Evolutionary conservation across 2,113 vertebrate species (phyloP).

Genomic region (Microtus montanus): DNA sequence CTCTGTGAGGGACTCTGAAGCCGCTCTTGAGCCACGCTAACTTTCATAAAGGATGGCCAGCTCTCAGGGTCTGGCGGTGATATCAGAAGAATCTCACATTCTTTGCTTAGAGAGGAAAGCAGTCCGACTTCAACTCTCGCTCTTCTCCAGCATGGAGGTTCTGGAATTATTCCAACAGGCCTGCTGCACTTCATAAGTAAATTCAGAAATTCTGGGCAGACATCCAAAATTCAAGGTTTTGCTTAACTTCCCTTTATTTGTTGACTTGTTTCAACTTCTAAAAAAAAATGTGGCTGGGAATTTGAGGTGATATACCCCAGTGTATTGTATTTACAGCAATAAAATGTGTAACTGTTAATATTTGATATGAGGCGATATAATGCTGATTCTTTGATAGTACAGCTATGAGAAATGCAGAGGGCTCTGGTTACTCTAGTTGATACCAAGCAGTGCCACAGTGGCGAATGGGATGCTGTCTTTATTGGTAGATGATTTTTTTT

Average conservation of each 20-base stretch:
- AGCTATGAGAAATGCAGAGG: conserved; percentile 6
- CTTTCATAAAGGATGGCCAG: conserved; percentile 27
- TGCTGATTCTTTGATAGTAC: conserved; percentile 41
- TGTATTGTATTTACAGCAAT: conserved; percentile 54
- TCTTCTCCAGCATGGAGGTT: conserved; percentile 81
- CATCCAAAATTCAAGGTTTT: conserved; percentile 89
- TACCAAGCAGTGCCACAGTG: conserved; percentile 15
- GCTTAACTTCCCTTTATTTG: conserved; percentile 88
- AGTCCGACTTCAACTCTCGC: conserved; percentile 78
- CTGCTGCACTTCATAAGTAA: conserved; percentile 93
- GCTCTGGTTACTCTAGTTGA: not conserved
- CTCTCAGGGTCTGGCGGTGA: conserved; percentile 68
- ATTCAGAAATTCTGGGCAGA: conserved; percentile 90
- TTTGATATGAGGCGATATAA: conserved; percentile 50
- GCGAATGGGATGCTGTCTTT: not conserved
- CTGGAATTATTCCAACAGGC: conserved; percentile 89
- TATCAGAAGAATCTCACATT: conserved; percentile 74
- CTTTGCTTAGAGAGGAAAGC: conserved; percentile 79
- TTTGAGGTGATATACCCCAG: conserved; percentile 80
- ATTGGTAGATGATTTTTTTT: not conserved
- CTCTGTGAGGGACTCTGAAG: conserved; percentile 32
- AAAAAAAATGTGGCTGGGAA: conserved; percentile 76
- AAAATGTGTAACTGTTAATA: conserved; percentile 62
- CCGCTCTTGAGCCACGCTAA: conserved; percentile 22
- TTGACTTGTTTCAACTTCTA: conserved; percentile 82